phyloP scores from a whole-genome alignment of 2,888 invertebrate genomes.

The Thecocarcelia acutangulata region DNA sequence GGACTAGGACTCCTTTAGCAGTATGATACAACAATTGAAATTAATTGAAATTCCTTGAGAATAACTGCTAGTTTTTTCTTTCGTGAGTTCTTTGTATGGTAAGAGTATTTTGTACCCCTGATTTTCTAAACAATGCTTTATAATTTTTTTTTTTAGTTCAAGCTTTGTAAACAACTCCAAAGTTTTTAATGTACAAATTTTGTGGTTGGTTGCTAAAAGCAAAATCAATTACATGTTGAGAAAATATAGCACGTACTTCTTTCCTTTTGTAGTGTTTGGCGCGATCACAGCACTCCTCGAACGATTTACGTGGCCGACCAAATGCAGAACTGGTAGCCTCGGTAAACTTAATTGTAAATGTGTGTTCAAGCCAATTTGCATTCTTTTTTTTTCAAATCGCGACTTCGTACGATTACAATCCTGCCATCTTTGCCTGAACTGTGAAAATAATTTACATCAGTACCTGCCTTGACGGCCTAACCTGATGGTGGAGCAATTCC shows the following conservation, averaged over 20 bases:
- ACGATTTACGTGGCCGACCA: neutral
- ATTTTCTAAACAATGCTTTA: conserved; percentile 14
- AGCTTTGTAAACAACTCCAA: neutral
- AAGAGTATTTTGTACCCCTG: neutral
- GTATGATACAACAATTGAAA: too few relatives aligned
- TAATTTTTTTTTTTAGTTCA: neutral
- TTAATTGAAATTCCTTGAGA: too few relatives aligned
- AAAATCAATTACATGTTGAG: neutral
- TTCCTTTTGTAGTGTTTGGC: neutral
- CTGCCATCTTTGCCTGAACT: conserved; percentile 12
- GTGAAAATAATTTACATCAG: too few relatives aligned
- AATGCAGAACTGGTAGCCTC: neutral
- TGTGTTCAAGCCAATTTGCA: conserved; percentile 3
- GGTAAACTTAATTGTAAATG: conserved; percentile 1
- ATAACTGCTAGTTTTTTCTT: conserved; percentile 8
- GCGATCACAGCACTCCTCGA: neutral
- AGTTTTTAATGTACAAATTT: neutral
- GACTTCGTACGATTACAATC: neutral
- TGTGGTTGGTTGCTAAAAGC: neutral
- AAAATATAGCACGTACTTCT: neutral
- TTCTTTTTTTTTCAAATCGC: conserved; percentile 3
- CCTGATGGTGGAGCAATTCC: too few relatives aligned
- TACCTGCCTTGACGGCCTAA: too few relatives aligned
- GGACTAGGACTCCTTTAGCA: too few relatives aligned
- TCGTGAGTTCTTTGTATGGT: conserved; percentile 4